Conservation (phyloP, 2,113 vertebrate genomes). For the Tylochromis polylepis region DNA sequence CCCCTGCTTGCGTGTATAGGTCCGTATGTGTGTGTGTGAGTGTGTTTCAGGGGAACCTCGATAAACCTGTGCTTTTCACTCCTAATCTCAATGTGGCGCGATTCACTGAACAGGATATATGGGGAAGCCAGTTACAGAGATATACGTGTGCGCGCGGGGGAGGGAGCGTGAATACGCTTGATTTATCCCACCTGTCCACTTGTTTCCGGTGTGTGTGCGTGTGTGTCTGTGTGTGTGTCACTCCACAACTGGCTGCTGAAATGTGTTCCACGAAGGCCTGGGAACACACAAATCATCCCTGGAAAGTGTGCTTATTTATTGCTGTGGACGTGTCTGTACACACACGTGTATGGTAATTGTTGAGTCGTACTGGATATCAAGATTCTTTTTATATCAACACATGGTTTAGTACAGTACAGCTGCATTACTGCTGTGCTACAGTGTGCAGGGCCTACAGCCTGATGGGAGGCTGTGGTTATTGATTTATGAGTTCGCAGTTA, state of each 20-base stretch:
- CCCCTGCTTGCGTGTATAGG: constrained; percentile 26
- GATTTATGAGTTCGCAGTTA: constrained; percentile 55
- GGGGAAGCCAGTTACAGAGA: constrained; percentile 38
- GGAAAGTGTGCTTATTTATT: constrained; percentile 45
- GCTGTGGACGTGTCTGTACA: not conserved
- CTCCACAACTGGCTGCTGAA: constrained; percentile 28
- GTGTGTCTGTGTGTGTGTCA: not conserved
- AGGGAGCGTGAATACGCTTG: constrained; percentile 4
- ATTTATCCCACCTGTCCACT: constrained; percentile 60
- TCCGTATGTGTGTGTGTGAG: not conserved
- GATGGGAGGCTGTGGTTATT: constrained; percentile 55
- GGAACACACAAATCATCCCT: constrained; percentile 46
- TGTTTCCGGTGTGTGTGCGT: constrained; percentile 43
- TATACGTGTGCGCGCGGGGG: not conserved
- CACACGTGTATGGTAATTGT: not conserved
- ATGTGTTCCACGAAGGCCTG: constrained; percentile 47
- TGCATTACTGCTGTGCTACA: constrained; percentile 16
- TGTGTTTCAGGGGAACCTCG: constrained; percentile 36
- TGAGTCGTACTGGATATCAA: not conserved
- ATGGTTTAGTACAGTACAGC: constrained; percentile 3
- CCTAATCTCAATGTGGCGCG: constrained; percentile 34
- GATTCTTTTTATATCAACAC: not conserved
- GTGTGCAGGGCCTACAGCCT: constrained; percentile 29
- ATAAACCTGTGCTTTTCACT: constrained; percentile 39
- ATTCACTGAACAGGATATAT: constrained; percentile 49